These are phyloP conservation scores for Patiria pectinifera DNA, from an alignment of 53 echinoderm and acorn worm genomes.

Conservation along the genomic window DNA sequence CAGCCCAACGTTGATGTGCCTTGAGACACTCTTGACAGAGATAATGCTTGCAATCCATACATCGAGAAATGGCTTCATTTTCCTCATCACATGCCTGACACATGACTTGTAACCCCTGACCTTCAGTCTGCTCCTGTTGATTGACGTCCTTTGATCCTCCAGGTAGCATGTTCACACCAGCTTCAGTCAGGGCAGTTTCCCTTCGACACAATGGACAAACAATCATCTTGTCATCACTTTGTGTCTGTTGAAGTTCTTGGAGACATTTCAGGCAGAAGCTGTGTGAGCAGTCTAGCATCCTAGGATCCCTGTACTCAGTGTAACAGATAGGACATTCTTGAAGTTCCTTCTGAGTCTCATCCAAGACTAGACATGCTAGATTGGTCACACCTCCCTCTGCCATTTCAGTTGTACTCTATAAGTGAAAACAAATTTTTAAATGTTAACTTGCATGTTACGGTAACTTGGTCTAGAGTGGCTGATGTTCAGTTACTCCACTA, in stretches of 20 bases:
- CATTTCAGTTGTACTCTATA: background rate
- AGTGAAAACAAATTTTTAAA: background rate
- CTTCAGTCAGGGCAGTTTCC: constrained; percentile 34
- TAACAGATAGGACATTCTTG: constrained; percentile 47
- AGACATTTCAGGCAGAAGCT: constrained; percentile 54
- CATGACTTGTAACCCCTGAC: constrained; percentile 29
- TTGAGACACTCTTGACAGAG: constrained; percentile 30
- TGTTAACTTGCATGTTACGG: background rate
- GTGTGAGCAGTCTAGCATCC: constrained; percentile 49
- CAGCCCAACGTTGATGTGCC: constrained; percentile 31
- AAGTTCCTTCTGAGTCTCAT: background rate
- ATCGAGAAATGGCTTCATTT: constrained; percentile 48
- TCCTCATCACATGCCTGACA: constrained; percentile 55
- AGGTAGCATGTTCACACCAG: constrained; percentile 24
- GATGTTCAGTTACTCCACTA: too few species aligned
- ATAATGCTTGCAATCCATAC: constrained; percentile 24
- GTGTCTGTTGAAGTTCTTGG: constrained; percentile 25
- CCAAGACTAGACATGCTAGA: background rate
- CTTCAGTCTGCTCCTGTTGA: background rate
- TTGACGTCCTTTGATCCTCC: background rate
- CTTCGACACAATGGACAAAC: constrained; percentile 39
- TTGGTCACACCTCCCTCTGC: background rate
- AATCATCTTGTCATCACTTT: constrained; percentile 13
- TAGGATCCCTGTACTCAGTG: constrained; percentile 12
- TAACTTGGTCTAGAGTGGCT: background rate